Evolutionary conservation across 2,888 invertebrate genomes (phyloP).

Genomic region (Chrysolina americana): DNA sequence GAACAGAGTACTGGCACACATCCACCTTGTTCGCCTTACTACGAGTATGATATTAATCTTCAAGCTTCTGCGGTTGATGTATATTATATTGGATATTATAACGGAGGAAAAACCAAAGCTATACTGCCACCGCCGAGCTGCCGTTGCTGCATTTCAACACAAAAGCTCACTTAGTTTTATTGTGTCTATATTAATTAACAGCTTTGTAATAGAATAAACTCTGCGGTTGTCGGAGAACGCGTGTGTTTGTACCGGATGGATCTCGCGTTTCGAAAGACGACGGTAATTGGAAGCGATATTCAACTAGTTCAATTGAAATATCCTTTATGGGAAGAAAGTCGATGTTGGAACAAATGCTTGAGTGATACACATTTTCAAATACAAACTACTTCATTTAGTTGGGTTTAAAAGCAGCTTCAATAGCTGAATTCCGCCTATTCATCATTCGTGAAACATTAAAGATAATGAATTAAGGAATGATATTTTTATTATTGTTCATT

Average conservation of each 20-base stretch:
- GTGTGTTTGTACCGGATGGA: conserved; percentile 10
- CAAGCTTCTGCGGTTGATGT: conserved; percentile 69
- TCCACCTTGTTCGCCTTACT: conserved; percentile 60
- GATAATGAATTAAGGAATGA: too few species aligned
- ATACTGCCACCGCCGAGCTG: conserved; percentile 40
- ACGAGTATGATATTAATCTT: conserved; percentile 69
- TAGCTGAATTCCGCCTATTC: too few species aligned
- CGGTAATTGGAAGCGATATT: background rate
- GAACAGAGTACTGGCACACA: conserved; percentile 54
- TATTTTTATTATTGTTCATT: too few species aligned
- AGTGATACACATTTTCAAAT: too few species aligned
- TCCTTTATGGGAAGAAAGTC: background rate
- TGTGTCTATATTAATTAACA: conserved; percentile 64
- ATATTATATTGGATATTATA: conserved; percentile 70
- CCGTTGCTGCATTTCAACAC: conserved; percentile 54
- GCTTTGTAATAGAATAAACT: conserved; percentile 55
- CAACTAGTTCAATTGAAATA: background rate
- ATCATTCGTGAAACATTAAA: too few species aligned
- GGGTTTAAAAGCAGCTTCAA: too few species aligned
- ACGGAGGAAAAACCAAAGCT: conserved; percentile 62
- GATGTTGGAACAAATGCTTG: too few species aligned
- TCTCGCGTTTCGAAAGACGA: background rate
- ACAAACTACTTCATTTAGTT: too few species aligned
- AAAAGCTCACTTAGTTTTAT: conserved; percentile 61
- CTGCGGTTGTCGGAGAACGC: conserved; percentile 27